Evolutionary conservation across 1,140 invertebrate species (phyloP), one percentile per base, ranked within the genome.

Genomic region (Drosophila lowei): DNA sequence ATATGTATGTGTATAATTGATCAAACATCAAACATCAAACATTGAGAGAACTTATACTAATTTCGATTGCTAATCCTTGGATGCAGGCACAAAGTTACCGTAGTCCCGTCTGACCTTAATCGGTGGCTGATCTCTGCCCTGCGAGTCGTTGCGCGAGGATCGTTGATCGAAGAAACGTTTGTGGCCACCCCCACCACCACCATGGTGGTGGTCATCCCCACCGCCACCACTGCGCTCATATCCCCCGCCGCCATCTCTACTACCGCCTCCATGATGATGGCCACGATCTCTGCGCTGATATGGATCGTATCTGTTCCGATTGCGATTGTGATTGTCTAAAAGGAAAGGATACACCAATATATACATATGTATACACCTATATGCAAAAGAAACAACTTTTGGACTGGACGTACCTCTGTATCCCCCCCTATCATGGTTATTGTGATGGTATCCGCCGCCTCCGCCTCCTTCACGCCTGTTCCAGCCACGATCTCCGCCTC

Each of bases 61-160:
- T 28, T 48, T 13, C 5, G 44, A 56, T 60, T 16, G 7, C 71
- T 90, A 88, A 62, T 90, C 80, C 53, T 89, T 89, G 30, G 89
- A 90, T 3, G 89, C 89, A 25, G 85, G 79, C 58, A 90, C 89
- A 77, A 90, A 90, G 59, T 90, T 90, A 2, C 89, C 81, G 71
- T 90, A 90, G 55, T 90, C 89, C 2, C 85, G 68, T 21, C 85
- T 49, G 3, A 90, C 80, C 21, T 77, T 72, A 74, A 88, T 90
- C 6, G 89, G 73, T 3, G 78, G 50, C 46, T 52, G 38, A 18
- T 42, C 16, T 38, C 52, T 41, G 16, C 42, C 30, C 3, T 30
- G 57, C 0, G 66, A 30, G 15, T 80, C 76, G 13, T 55, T 53
- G 5, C 61, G 72, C 5, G 42, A 13, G 4, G 34, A 2, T 60